phyloP scores from a whole-genome alignment of 2,113 vertebrate species.

The Hydropotes inermis region DNA sequence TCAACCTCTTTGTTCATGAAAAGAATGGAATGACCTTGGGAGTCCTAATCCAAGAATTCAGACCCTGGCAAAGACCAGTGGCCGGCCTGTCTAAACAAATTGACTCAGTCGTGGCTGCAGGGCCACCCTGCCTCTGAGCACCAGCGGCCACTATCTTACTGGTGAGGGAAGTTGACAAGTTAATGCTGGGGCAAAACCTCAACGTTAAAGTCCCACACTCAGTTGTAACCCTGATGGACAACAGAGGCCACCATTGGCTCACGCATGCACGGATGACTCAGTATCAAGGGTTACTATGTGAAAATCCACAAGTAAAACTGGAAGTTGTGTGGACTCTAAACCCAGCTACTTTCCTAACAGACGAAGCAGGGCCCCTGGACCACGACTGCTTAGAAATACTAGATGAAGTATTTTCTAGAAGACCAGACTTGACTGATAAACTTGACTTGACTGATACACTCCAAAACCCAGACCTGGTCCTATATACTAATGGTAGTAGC shows the following conservation, averaged over 20 bases:
- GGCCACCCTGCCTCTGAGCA: background rate
- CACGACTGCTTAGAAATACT: background rate
- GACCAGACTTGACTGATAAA: background rate
- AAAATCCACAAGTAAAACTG: background rate
- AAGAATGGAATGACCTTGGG: background rate
- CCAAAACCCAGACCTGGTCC: background rate
- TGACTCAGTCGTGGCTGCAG: background rate
- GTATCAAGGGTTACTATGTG: background rate
- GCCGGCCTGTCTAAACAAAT: background rate
- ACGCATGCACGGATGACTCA: background rate
- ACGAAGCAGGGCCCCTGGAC: background rate
- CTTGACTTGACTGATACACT: background rate
- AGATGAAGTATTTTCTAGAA: background rate
- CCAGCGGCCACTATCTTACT: background rate
- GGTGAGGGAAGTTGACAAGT: background rate
- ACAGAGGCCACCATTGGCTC: background rate
- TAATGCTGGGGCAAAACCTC: background rate
- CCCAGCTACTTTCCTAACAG: background rate
- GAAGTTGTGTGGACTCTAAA: background rate
- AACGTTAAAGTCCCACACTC: background rate
- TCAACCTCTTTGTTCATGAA: background rate
- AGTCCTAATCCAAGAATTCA: background rate
- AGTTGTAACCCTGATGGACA: background rate
- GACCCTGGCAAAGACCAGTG: background rate
- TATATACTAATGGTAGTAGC: background rate